Evolutionary conservation across 2,113 vertebrate species (phyloP).

Genomic region (Hippocampus mohnikei): DNA sequence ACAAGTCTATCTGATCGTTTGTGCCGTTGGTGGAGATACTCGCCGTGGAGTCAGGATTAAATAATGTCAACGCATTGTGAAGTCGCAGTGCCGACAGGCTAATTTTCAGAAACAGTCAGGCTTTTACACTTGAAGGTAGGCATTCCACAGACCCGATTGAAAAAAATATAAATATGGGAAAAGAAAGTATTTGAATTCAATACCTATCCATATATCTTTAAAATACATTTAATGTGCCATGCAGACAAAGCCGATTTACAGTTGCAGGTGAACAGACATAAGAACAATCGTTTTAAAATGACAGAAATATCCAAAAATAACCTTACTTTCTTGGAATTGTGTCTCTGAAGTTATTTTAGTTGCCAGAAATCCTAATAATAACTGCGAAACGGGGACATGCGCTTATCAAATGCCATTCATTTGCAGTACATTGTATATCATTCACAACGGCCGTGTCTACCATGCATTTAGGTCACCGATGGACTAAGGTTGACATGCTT

Average conservation of each 20-base stretch:
- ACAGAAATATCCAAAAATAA: conserved; percentile 10
- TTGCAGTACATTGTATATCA: conserved; percentile 47
- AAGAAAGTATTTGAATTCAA: not conserved
- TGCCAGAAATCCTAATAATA: not conserved
- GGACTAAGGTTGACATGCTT: conserved; percentile 45
- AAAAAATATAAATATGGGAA: not conserved
- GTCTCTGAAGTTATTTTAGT: conserved; percentile 8
- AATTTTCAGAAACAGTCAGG: not conserved
- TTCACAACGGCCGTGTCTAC: conserved; percentile 35
- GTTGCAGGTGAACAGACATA: conserved; percentile 5
- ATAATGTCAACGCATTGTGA: too few relatives aligned
- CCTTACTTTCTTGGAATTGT: conserved; percentile 1
- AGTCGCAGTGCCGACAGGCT: too few relatives aligned
- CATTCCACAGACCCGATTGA: too few relatives aligned
- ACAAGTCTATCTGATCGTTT: too few relatives aligned
- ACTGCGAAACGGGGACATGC: not conserved
- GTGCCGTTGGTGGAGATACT: too few relatives aligned
- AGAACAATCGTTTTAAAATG: not conserved
- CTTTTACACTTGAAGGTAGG: not conserved
- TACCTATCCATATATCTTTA: not conserved
- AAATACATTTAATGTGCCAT: not conserved
- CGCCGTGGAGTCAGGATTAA: too few relatives aligned
- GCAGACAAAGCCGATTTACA: conserved; percentile 33
- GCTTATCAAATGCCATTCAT: not conserved
- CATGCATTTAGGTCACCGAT: conserved; percentile 33